phyloP scores from a whole-genome alignment of 1,140 invertebrate species.

The Camponotus vicinus region DNA sequence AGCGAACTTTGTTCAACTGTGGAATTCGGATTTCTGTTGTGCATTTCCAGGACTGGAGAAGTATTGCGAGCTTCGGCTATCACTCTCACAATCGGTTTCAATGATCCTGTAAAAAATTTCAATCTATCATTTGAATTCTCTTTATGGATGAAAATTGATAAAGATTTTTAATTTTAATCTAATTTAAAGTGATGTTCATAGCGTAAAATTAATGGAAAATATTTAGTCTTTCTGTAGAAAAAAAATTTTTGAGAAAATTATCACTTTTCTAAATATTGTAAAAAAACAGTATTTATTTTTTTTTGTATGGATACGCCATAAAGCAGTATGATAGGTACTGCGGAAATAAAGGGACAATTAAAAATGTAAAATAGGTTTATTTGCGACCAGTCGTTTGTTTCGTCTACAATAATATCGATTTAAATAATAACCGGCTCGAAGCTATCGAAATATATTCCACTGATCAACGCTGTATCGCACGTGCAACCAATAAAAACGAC shows the following conservation, averaged over 20 bases:
- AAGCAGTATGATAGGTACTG: background rate
- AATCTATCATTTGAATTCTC: conserved; percentile 62
- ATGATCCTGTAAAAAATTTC: conserved; percentile 75
- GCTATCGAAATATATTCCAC: conserved; percentile 46
- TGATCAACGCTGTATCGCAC: conserved; percentile 42
- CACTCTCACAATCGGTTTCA: conserved; percentile 70
- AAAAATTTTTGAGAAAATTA: background rate
- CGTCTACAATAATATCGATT: conserved; percentile 79
- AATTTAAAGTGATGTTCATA: background rate
- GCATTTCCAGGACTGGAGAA: conserved; percentile 46
- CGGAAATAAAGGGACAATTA: conserved; percentile 72
- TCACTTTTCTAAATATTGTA: background rate
- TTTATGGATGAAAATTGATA: conserved; percentile 9
- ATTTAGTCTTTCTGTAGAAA: conserved; percentile 6
- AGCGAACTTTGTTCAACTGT: conserved; percentile 48
- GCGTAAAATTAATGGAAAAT: background rate
- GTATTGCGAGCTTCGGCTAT: conserved; percentile 74
- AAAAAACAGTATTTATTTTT: background rate
- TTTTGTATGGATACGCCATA: background rate
- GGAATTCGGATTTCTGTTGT: conserved; percentile 1
- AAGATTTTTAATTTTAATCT: background rate
- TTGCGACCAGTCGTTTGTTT: conserved; percentile 80
- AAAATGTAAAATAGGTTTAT: conserved; percentile 84
- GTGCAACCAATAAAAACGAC: conserved; percentile 22
- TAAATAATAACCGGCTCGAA: conserved; percentile 72